Conservation (phyloP, 35 echinoderm and acorn worm genomes). For the Ophiothrix spiculata region DNA sequence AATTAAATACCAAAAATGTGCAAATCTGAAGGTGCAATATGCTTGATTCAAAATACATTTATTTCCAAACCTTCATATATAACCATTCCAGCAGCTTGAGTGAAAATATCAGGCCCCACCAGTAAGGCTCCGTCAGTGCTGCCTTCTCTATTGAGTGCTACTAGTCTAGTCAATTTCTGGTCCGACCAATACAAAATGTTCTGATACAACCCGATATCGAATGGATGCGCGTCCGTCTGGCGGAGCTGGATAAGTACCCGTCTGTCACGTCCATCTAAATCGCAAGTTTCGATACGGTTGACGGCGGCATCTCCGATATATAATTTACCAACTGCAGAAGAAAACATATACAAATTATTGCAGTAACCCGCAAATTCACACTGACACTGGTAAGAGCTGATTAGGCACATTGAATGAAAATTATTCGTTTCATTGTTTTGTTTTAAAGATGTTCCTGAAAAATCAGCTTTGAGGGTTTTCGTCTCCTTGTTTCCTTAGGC, state of each 20-base stretch:
- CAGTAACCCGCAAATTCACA: too few relatives aligned
- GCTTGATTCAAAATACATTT: too few relatives aligned
- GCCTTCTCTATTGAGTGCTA: not conserved
- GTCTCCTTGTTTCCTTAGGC: too few relatives aligned
- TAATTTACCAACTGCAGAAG: not conserved
- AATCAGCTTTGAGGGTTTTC: too few relatives aligned
- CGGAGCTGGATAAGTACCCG: not conserved
- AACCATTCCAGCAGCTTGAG: not conserved
- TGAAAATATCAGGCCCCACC: not conserved
- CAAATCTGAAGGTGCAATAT: too few relatives aligned
- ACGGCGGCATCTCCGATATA: not conserved
- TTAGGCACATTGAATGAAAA: too few relatives aligned
- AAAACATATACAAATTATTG: not conserved
- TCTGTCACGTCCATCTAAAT: slow-evolving; percentile 2
- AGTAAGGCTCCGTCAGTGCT: not conserved
- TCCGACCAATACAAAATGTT: not conserved
- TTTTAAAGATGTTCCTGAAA: too few relatives aligned
- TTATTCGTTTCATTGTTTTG: too few relatives aligned
- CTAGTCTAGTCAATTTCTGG: not conserved
- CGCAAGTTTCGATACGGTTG: not conserved
- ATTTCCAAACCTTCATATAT: not conserved
- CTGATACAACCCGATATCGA: not conserved
- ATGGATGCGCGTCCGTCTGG: not conserved
- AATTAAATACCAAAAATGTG: too few relatives aligned
- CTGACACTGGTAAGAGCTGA: too few relatives aligned